Evolutionary conservation across 2,113 vertebrate genomes (phyloP), one percentile per base, ranked within the genome.

Genomic region (Ahaetulla prasina): DNA sequence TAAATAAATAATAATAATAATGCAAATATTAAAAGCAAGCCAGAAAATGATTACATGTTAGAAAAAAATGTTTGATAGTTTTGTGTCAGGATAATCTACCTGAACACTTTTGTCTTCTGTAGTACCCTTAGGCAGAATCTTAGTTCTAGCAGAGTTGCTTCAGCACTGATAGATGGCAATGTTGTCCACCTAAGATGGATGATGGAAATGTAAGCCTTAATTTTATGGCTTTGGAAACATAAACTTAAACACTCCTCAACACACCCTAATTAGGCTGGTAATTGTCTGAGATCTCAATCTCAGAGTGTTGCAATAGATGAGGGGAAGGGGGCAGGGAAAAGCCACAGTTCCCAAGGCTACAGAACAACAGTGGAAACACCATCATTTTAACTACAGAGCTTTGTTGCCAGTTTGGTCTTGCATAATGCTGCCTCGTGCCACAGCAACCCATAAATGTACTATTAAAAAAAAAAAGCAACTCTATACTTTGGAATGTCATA

Each of bases 211-310:
- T 68, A 30, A 87, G 25, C 23, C 11, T 87, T 93, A 87, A 60
- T 45, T 50, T 39, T 45, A 63, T 50, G 35, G 80, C 27, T 68
- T 90, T 88, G 86, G n/a, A 88, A 93, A 91, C 92, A 88, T 80
- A 74, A 87, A 39, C 47, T 30, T 30, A 87, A 90, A 54, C 27
- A 35, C 57, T 88, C 20, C 49, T 86, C 30, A 47, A 22, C 92
- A 91, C 63, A 52, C n/a, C 43, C 52, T 88, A 57, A 49, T 50
- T 68, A 39, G 39, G n/a, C 2, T 57, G 52, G 45, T 88, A 88
- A 88, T 84, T 88, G 35, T 50, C 45, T 52, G 49, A 89, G 85
- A 93, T 85, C 45, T 88, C 90, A 45, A 85, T 85, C 63, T 43
- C 47, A 35, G 39, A 55, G 16, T 87, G 85, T 91, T 88, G 85